Conservation (phyloP, 1,140 invertebrate species). For the Diorhabda sublineata region DNA sequence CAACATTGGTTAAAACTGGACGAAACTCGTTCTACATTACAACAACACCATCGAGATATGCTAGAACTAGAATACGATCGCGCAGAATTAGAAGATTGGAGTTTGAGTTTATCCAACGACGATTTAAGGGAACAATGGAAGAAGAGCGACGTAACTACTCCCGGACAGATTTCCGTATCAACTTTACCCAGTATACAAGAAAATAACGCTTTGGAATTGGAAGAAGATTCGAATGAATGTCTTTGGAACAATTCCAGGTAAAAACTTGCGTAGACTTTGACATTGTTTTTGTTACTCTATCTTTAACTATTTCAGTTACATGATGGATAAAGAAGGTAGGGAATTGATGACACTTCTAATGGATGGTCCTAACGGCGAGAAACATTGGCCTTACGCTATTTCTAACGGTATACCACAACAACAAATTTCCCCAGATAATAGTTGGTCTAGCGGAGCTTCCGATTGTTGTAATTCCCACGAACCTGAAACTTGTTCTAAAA, state of each 20-base stretch:
- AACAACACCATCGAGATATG: conserved; percentile 63
- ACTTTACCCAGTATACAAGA: conserved; percentile 68
- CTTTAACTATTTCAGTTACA: conserved; percentile 47
- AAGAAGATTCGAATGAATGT: conserved; percentile 69
- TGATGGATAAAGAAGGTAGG: conserved; percentile 52
- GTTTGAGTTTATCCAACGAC: conserved; percentile 65
- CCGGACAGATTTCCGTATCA: conserved; percentile 56
- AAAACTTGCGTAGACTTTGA: conserved; percentile 48
- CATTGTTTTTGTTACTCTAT: conserved; percentile 28
- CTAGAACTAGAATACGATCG: conserved; percentile 69
- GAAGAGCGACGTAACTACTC: conserved; percentile 29
- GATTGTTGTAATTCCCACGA: conserved; percentile 49
- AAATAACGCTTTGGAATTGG: conserved; percentile 65
- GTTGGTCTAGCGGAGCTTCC: conserved; percentile 57
- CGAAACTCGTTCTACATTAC: conserved; percentile 60
- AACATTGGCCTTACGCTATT: conserved; percentile 51
- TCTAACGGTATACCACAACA: conserved; percentile 25
- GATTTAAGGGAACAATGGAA: conserved; percentile 54
- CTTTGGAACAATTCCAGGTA: conserved; percentile 60
- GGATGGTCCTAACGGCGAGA: conserved; percentile 41
- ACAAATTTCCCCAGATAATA: conserved; percentile 55
- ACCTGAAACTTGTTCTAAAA: conserved; percentile 54
- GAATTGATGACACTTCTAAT: conserved; percentile 50
- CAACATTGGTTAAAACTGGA: conserved; percentile 71
- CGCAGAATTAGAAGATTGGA: conserved; percentile 75